Base-by-base conservation (phyloP, 2,797 vertebrate genomes). In the Gadopsis bispinosus region DNA sequence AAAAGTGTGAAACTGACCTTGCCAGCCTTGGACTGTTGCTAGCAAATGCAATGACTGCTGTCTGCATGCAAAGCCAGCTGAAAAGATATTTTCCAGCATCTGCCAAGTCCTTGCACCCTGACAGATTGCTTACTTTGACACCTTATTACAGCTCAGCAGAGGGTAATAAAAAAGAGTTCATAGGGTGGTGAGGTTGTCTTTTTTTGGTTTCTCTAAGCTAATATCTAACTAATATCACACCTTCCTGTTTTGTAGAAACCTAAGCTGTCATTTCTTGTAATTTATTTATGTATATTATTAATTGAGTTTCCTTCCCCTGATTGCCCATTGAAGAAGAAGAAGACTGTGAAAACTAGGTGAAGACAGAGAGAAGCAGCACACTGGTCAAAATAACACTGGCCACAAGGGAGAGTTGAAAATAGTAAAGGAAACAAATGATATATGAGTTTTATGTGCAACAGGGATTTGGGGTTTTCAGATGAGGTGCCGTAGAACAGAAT, bases 101-200 rank as follows among this genome's bases (percentile, higher is more conserved):
- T 87, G 84, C 81, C 85, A 88, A 83, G 64, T 83, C 73, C 65
- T 79, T 86, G 83, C 56, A 80, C 61, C 56, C 75, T 83, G 84
- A 90, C 85, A 90, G 85, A 85, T 87, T 90, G 88, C 85, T 87
- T 80, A 77, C 78, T 88, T 81, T 86, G 85, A 87, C 86, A 91
- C 72, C 74, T 75, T 86, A 87, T 87, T 85, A 86, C 69, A 75
- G 79, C 74, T 86, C 69, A 58, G 53, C 16, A 0, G 54, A 81
- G 63, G 62, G 77, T 58, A 82, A 86, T 87, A 67, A 79, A 73
- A 75, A 82, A 68, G 56, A 83, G 71, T 69, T 89, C 58, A 86
- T 66, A 70, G 45, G 77, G 19, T 77, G 41, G 55, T 58, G 20
- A 76, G 62, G 67, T 73, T 69, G 58, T 76, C 54, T 80, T 83